phyloP scores from a whole-genome alignment of 37 sponge, comb jelly and placozoan genomes.

The Agelas oroides region DNA sequence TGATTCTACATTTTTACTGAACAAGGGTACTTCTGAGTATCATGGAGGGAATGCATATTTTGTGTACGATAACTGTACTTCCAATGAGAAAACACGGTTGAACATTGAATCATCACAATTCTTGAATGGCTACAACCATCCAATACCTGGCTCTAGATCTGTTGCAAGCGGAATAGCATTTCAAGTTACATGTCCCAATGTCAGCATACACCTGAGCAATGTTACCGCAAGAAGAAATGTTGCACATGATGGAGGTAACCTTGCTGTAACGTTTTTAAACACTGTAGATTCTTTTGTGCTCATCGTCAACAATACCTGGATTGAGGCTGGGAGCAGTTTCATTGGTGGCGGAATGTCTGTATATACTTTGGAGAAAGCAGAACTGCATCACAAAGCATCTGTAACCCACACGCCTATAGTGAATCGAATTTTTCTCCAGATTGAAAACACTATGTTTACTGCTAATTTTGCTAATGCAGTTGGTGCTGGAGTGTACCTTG shows the following conservation, averaged over 20 bases:
- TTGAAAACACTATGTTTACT: too few relatives aligned
- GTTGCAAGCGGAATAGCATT: background rate
- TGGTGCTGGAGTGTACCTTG: too few relatives aligned
- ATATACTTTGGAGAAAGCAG: background rate
- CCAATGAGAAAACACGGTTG: too few relatives aligned
- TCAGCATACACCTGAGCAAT: background rate
- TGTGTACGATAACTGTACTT: too few relatives aligned
- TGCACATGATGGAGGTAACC: background rate
- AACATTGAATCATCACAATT: too few relatives aligned
- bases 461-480: too few relatives aligned
- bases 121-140: background rate
- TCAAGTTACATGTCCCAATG: background rate
- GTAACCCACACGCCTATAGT: too few relatives aligned
- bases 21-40: too few relatives aligned
- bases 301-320: background rate
- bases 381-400: too few relatives aligned
- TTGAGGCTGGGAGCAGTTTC: background rate
- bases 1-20: too few relatives aligned
- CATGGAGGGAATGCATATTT: too few relatives aligned
- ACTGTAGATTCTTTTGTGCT: background rate
- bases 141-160: background rate
- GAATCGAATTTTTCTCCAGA: too few relatives aligned
- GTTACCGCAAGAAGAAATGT: background rate
- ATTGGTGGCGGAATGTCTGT: background rate
- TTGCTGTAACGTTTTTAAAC: background rate